Evolutionary conservation across 1,140 invertebrate genomes (phyloP).

Genomic region (Pseudomyrmex gracilis): DNA sequence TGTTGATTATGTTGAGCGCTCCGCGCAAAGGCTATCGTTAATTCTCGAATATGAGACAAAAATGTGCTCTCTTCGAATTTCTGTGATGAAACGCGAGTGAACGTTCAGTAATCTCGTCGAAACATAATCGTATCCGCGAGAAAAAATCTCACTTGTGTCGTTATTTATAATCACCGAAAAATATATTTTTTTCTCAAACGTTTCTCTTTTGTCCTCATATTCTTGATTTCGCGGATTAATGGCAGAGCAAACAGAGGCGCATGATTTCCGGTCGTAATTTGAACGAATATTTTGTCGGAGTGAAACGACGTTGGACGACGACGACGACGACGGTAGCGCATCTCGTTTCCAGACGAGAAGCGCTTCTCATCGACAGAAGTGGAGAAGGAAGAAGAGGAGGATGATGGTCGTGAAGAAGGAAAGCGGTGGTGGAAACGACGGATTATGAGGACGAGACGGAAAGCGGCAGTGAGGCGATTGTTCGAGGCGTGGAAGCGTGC

Average conservation of each 20-base stretch:
- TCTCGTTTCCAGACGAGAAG: conserved; percentile 55
- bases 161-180: background rate
- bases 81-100: background rate
- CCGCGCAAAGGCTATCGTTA: conserved; percentile 22
- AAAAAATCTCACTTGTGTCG: background rate
- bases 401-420: conserved; percentile 50
- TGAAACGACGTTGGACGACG: conserved; percentile 52
- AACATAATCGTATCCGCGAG: background rate
- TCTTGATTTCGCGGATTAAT: conserved; percentile 3
- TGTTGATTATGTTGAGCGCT: conserved; percentile 52
- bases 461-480: conserved; percentile 78
- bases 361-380: conserved; percentile 18
- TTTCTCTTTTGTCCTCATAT: background rate
- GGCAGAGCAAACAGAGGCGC: conserved; percentile 23
- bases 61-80: background rate
- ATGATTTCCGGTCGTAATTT: conserved; percentile 78
- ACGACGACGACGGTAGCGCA: background rate
- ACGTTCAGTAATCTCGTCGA: background rate
- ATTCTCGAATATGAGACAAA: conserved; percentile 2
- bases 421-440: conserved; percentile 39
- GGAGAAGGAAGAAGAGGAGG: conserved; percentile 20
- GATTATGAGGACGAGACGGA: conserved; percentile 68
- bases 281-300: conserved; percentile 64
- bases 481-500: conserved; percentile 82
- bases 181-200: background rate